Evolutionary conservation across 2,113 vertebrate genomes (phyloP), one percentile per base, ranked within the genome.

Genomic region (Setophaga kirtlandii): DNA sequence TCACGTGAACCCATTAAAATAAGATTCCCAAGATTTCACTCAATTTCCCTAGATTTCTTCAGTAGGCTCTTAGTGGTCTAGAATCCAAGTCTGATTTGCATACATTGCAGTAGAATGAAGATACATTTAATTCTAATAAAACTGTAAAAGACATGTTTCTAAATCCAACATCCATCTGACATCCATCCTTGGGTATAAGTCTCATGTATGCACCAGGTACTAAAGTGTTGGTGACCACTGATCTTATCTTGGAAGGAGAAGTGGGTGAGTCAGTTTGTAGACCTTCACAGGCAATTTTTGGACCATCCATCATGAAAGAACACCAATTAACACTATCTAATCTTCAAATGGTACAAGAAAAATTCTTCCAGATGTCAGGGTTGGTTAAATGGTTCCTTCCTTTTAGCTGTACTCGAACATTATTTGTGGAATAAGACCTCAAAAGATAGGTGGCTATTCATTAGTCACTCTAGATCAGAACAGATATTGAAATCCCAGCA

Each of bases 241-340:
- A 15, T 47, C 19, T 89, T 22, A 35, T 10, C 31, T 73, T 84
- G 47, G 17, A 65, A 93, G 21, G 17, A 84, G 41, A 87, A 79
- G 11, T 12, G 8, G 5, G 16, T 0, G 0, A 56, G 16, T 56
- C 35, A 44, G 30, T 63, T n/a, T 59, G 37, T 18, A 77, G 37
- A 41, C 4, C 6, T 86, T 73, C 31, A 49, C 2, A 4, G 15
- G 13, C 4, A 76, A 23, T 27, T 59, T 85, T 88, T 77, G n/a
- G n/a, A 58, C 10, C 9, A 52, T 60, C 27, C 24, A 20, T 70
- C 18, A 35, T 15, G 35, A 60, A 91, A 78, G 7, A 7, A 25
- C 20, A 33, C 10, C 10, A 50, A 55, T 23, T 64, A 77, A 62
- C 0, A 0, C 11, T 65, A 33, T 31, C 44, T 70, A 37, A 46